These are phyloP conservation scores for Sitobion miscanthi DNA, from an alignment of 1,140 invertebrate genomes.

Conservation along the genomic window DNA sequence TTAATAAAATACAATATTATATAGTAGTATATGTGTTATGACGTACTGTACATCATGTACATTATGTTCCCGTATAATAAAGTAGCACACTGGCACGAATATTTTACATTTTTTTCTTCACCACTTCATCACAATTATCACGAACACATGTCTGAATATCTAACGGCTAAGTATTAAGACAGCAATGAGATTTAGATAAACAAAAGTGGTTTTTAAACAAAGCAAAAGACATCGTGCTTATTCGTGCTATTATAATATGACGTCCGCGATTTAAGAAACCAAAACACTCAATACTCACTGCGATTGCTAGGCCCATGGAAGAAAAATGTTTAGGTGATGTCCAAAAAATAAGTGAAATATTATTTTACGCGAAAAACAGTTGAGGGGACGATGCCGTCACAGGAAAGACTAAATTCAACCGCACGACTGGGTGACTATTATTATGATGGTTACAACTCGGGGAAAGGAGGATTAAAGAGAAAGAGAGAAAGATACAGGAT, in stretches of 20 bases:
- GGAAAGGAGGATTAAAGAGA: constrained; percentile 26
- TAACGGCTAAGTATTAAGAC: neutral
- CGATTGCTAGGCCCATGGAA: neutral
- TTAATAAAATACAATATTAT: neutral
- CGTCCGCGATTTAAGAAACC: neutral
- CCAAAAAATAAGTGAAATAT: neutral
- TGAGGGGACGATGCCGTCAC: neutral
- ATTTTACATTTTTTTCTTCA: neutral
- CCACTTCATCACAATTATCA: neutral
- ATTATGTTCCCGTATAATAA: neutral
- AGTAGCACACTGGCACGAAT: neutral
- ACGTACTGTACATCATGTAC: neutral
- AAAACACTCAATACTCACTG: constrained; percentile 14
- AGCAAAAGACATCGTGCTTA: too few relatives aligned
- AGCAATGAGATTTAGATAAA: neutral
- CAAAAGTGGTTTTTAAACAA: neutral
- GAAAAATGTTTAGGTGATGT: neutral
- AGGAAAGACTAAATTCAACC: constrained; percentile 18
- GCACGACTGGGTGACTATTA: neutral
- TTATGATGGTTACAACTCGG: neutral
- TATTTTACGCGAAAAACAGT: neutral
- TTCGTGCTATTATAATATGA: neutral
- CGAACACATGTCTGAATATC: neutral
- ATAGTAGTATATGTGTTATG: neutral
- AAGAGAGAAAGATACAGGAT: neutral